These are phyloP conservation scores for Molossus molossus DNA, from an alignment of 2,797 vertebrate species.

Conservation along the genomic window DNA sequence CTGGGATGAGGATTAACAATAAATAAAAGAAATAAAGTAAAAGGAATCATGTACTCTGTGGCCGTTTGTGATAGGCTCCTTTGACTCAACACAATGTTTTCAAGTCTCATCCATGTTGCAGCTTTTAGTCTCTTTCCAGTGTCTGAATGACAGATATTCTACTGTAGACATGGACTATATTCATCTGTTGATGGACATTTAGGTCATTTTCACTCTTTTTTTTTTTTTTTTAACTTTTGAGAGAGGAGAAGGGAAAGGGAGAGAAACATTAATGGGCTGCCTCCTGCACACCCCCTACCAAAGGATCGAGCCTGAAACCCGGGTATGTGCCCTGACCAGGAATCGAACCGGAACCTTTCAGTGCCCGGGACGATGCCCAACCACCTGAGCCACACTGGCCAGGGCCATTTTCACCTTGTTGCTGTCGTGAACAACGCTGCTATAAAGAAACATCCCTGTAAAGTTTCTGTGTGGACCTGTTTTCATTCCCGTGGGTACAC, in stretches of 20 bases:
- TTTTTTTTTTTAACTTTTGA: too few relatives aligned
- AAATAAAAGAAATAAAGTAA: too few relatives aligned
- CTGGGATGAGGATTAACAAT: too few relatives aligned
- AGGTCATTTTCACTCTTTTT: neutral
- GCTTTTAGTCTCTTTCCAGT: neutral
- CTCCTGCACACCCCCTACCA: neutral
- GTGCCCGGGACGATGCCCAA: neutral
- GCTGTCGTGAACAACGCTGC: neutral
- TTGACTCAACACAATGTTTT: rapidly evolving
- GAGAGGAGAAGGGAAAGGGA: too few relatives aligned
- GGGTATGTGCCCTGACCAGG: too few relatives aligned
- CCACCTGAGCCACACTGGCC: neutral
- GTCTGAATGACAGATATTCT: neutral
- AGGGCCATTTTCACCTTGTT: neutral
- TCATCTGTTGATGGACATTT: neutral
- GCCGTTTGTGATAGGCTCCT: neutral
- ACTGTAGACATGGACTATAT: rapidly evolving
- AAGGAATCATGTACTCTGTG: rapidly evolving
- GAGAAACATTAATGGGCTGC: neutral
- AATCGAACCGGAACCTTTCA: neutral
- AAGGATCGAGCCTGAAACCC: neutral
- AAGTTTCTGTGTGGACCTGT: neutral
- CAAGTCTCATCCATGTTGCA: rapidly evolving
- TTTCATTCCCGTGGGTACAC: neutral
- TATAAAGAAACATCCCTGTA: rapidly evolving